phyloP scores from a whole-genome alignment of 2,113 vertebrate species.

The Mastomys natalensis region DNA sequence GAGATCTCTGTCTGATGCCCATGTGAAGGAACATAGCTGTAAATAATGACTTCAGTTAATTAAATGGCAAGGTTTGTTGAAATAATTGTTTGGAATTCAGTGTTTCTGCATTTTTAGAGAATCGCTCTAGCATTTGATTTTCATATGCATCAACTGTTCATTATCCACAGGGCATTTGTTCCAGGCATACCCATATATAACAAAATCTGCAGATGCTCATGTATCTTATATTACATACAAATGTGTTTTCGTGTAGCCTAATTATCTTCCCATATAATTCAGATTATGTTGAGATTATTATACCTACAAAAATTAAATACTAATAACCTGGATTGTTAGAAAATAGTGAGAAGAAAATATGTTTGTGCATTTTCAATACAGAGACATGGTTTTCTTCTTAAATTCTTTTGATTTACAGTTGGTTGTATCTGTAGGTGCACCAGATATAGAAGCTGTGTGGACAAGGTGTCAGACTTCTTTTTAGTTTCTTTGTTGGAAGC shows the following conservation, averaged over 20 bases:
- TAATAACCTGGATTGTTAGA: neutral
- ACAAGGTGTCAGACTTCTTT: neutral
- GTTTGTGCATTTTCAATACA: neutral
- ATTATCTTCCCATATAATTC: neutral
- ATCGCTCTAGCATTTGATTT: neutral
- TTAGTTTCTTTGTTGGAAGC: neutral
- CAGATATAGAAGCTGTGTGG: neutral
- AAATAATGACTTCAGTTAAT: conserved; percentile 1
- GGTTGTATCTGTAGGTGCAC: neutral
- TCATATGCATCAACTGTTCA: neutral
- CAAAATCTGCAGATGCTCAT: neutral
- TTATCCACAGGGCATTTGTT: neutral
- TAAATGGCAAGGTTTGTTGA: neutral
- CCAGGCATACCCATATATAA: neutral
- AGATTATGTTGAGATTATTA: neutral
- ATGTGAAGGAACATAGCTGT: neutral
- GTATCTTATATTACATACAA: neutral
- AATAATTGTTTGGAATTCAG: neutral
- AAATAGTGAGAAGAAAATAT: neutral
- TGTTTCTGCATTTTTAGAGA: conserved; percentile 22
- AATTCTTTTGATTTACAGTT: neutral
- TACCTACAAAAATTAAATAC: neutral
- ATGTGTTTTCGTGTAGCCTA: neutral
- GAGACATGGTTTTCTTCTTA: neutral
- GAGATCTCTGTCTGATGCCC: neutral